Evolutionary conservation across 1,140 invertebrate genomes (phyloP).

Genomic region (Monochamus saltuarius): DNA sequence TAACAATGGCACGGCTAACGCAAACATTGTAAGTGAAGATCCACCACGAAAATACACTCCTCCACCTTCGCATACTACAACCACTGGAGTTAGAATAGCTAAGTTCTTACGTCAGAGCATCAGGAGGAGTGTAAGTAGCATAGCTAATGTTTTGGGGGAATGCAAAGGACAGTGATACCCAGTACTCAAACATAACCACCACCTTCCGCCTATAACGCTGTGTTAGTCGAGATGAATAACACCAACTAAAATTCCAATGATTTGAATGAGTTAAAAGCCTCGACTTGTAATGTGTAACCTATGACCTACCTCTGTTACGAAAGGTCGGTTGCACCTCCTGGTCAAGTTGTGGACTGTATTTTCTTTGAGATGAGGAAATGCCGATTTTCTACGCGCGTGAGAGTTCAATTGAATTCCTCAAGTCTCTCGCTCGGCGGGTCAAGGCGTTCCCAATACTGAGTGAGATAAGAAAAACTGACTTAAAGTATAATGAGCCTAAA

Average conservation of each 20-base stretch:
- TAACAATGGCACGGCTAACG: constrained; percentile 40
- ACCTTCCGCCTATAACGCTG: constrained; percentile 65
- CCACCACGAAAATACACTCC: constrained; percentile 92
- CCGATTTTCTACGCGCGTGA: too few relatives aligned
- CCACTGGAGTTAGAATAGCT: constrained; percentile 79
- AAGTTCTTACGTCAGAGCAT: constrained; percentile 79
- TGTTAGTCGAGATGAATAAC: constrained; percentile 55
- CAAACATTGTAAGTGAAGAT: constrained; percentile 62
- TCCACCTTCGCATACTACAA: constrained; percentile 87
- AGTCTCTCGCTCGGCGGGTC: too few relatives aligned
- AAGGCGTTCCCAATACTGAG: too few relatives aligned
- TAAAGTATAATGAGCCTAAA: too few relatives aligned
- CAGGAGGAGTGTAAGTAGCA: constrained; percentile 73
- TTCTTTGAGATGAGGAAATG: too few relatives aligned
- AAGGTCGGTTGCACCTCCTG: too few relatives aligned
- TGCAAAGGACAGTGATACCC: constrained; percentile 24
- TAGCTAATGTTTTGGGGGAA: constrained; percentile 58
- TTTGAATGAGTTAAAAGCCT: too few relatives aligned
- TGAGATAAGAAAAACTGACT: too few relatives aligned
- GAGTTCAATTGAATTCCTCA: too few relatives aligned
- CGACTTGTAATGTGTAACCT: too few relatives aligned
- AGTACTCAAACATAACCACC: constrained; percentile 49
- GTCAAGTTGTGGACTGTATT: too few relatives aligned
- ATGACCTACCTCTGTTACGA: too few relatives aligned
- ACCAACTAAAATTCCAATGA: neutral